Evolutionary conservation across 2,888 invertebrate genomes (phyloP), one percentile per base, ranked within the genome.

Genomic region (Halocaridina rubra): DNA sequence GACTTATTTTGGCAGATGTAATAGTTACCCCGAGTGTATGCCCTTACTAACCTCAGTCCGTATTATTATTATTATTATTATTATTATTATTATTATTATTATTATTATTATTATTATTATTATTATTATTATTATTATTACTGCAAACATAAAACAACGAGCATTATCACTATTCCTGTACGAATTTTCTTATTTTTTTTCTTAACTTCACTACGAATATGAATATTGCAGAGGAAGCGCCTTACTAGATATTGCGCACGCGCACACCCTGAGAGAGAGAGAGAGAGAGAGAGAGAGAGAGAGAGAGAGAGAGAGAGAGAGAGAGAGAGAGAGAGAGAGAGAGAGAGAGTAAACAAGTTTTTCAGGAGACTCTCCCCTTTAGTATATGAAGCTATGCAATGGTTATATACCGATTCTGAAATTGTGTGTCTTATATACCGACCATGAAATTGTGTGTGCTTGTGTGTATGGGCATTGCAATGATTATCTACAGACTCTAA

Each of bases 301-400:
- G 67, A 67, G 67, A 67, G 67, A 67, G 24, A 24, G 24, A 24
- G 24, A 24, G 24, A 67, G 67, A 67, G 67, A 67, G 24, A 24
- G 67, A 67, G 67, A 67, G 67, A 67, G 24, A 67, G 67, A 67
- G 67, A 67, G 67, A 24, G 67, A 64, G 64, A 64, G 64, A 64
- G 27, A 64, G 64, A 64, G 64, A 64, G 64, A 7, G 64, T 1
- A 13, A 5, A 24, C 19, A 53, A 19, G 53, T 13, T 19, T 53
- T 13, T n/a, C 16, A 53, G 53, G 53, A 53, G n/a, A 3, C 53
- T 53, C 16, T 53, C 53, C 53, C 53, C 53, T 53, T 53, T 53
- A 53, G 53, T 53, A 53, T 53, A 19, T 53, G 19, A 10, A 53
- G 53, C 53, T 19, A 53, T 53, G 53, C 53, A 53, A 10, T 53